Conservation (phyloP, 2,888 invertebrate genomes). For the Cotesia congregata region DNA sequence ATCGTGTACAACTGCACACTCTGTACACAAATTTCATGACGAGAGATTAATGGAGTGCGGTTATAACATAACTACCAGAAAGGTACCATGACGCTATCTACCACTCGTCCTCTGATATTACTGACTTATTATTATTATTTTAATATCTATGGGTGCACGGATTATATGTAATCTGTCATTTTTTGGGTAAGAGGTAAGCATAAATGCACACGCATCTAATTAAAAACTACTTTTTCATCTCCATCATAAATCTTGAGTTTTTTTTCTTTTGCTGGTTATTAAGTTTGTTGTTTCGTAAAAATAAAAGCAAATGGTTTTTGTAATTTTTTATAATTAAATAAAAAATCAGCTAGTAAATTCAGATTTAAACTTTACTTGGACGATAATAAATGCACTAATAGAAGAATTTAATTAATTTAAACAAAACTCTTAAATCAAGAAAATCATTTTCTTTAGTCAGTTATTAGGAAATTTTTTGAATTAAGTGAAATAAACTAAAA, state of each 20-base stretch:
- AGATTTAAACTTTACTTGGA: no score
- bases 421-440: no score
- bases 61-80: conserved; percentile 14
- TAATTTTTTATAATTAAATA: no score
- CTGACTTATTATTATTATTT: conserved; percentile 1
- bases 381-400: no score
- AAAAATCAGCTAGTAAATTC: no score
- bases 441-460: no score
- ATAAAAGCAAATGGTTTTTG: no score
- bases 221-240: background rate
- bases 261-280: background rate
- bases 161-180: background rate
- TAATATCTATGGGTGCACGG: background rate
- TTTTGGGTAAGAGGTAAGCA: background rate
- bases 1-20: conserved; percentile 12
- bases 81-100: background rate
- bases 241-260: background rate
- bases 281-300: background rate
- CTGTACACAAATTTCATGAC: conserved; percentile 34
- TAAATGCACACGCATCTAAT: background rate
- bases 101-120: background rate
- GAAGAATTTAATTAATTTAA: no score
- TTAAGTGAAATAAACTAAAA: no score
- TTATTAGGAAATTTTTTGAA: no score
- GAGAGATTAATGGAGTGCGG: conserved; percentile 31